These are phyloP conservation scores for Mus spretus DNA, from an alignment of 2,797 vertebrate genomes.

Conservation along the genomic window DNA sequence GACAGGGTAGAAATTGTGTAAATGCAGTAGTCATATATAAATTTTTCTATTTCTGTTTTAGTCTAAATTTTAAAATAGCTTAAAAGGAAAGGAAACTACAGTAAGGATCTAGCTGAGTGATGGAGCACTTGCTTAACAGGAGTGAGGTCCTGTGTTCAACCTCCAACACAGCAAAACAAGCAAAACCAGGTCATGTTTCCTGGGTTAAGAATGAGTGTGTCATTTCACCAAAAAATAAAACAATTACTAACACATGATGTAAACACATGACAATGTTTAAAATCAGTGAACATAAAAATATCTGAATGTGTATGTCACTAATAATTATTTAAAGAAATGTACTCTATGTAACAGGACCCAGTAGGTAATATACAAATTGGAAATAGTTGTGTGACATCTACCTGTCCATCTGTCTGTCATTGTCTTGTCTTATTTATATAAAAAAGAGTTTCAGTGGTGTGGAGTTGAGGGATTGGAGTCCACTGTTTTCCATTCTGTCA, in stretches of 20 bases:
- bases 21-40: background rate
- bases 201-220: background rate
- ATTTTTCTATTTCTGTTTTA: background rate
- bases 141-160: background rate
- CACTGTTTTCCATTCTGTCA: background rate
- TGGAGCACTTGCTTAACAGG: background rate
- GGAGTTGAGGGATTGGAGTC: background rate
- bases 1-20: background rate
- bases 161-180: background rate
- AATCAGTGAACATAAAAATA: background rate
- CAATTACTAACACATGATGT: background rate
- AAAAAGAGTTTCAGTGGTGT: background rate
- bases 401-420: background rate
- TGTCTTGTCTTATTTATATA: background rate
- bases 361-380: background rate
- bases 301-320: background rate
- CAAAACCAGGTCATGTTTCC: background rate
- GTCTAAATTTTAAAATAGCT: background rate
- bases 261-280: background rate
- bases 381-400: background rate
- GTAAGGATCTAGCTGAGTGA: background rate
- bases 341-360: background rate
- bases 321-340: constrained; percentile 34
- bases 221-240: constrained; percentile 40
- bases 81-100: background rate